These are phyloP conservation scores for Pomatostomus ruficeps DNA, from an alignment of 2,113 vertebrate genomes.

Conservation along the genomic window DNA sequence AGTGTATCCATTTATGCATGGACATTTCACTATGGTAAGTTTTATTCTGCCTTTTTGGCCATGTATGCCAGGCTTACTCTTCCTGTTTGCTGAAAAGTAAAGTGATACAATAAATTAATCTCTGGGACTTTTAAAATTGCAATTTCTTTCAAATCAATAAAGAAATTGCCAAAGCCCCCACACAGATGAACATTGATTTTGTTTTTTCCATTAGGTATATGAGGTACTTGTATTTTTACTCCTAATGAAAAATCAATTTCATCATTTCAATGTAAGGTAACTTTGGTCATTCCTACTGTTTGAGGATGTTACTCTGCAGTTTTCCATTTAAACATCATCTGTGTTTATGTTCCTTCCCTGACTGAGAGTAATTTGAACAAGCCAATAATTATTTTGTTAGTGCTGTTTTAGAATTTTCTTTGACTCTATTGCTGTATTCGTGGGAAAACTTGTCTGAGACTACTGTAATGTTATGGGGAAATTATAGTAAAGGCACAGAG, in stretches of 20 bases:
- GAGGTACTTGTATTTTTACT: slow-evolving; percentile 18
- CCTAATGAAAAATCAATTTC: slow-evolving; percentile 60
- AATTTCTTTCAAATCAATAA: slow-evolving; percentile 27
- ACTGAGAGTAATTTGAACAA: not conserved
- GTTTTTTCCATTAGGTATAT: not conserved
- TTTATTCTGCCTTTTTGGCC: not conserved
- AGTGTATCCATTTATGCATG: not conserved
- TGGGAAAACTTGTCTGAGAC: not conserved
- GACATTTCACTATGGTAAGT: not conserved
- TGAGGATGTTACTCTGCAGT: not conserved
- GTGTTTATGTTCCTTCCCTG: not conserved
- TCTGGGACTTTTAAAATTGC: not conserved
- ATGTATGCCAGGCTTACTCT: not conserved
- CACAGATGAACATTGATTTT: slow-evolving; percentile 6
- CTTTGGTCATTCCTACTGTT: not conserved
- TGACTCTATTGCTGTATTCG: not conserved
- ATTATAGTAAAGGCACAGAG: not conserved
- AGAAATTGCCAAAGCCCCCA: not conserved
- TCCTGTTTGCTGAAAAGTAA: not conserved
- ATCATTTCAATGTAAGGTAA: not conserved
- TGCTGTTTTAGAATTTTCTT: not conserved
- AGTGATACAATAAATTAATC: slow-evolving; percentile 24
- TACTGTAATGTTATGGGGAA: not conserved
- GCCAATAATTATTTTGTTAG: not conserved
- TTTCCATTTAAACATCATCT: not conserved